Base-by-base conservation (phyloP, 1,140 invertebrate genomes). In the Bombus difficillimus region DNA sequence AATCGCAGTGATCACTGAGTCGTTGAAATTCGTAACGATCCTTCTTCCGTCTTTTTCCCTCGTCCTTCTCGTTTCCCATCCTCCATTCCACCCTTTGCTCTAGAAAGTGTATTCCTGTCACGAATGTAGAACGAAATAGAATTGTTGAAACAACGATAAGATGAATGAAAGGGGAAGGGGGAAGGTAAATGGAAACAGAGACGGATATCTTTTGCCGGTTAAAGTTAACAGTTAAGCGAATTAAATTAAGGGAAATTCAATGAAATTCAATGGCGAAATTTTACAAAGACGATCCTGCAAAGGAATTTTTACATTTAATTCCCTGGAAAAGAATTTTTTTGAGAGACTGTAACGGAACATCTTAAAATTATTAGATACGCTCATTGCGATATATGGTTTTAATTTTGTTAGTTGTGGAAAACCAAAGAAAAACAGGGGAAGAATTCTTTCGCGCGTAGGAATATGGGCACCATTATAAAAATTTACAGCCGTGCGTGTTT, bases 11-110 rank as follows among this genome's bases (percentile, higher is more conserved):
- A 84, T 84, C 82, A 84, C 47, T 25, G 64, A 72, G 25, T 84
- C 82, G 75, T 84, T 78, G 82, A 84, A 79, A 84, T 79, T 79
- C 82, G 82, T 84, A 84, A 84, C 75, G 82, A 84, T 71, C 82
- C 75, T 59, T 47, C 66, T 47, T 71, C 62, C 64, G 47, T 3
- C 53, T 34, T 28, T 57, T 53, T 41, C 28, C 66, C 47, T 15
- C 41, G 12, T 10, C 37, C 13, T 66, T n/a, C 64, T 66, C 64
- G 64, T 66, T 32, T 13, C 39, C 53, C 73, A 41, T 47, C 78
- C n/a, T 57, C 78, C 9, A 32, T 81, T 81, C 53, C 69, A 47
- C 62, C 53, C 64, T 66, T 59, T 68, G 39, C 53, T 62, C 68
- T 34, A 41, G 75, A 77, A 53, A 77, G 12, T 75, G 73, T 59